Evolutionary conservation across 2,888 invertebrate species (phyloP).

Genomic region (Cryptus viduatorius): DNA sequence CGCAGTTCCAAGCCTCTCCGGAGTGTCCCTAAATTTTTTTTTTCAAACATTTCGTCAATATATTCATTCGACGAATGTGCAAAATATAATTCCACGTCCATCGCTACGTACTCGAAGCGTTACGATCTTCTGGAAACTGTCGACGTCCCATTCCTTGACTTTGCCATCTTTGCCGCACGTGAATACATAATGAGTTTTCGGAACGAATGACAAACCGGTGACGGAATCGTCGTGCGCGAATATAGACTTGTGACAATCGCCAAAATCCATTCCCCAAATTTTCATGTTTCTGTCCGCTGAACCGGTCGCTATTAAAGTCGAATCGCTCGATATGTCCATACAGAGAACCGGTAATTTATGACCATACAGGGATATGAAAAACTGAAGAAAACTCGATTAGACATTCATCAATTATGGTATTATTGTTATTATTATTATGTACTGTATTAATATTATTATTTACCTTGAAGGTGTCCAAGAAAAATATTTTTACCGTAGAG

Average conservation of each 20-base stretch:
- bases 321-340: slow-evolving; percentile 96
- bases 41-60: neutral
- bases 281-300: slow-evolving; percentile 98
- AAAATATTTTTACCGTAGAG: slow-evolving; percentile 97
- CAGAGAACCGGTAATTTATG: slow-evolving; percentile 97
- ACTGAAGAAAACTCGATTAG: slow-evolving; percentile 86
- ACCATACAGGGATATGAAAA: slow-evolving; percentile 97
- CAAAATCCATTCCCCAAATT: slow-evolving; percentile 99
- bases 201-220: slow-evolving; percentile 94
- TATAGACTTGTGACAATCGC: slow-evolving; percentile 98
- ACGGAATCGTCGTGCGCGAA: slow-evolving; percentile 96
- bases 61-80: neutral
- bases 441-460: neutral
- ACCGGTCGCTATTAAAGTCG: slow-evolving; percentile 95
- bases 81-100: slow-evolving; percentile 7
- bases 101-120: slow-evolving; percentile 90
- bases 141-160: slow-evolving; percentile 99
- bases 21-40: slow-evolving; percentile 90
- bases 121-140: slow-evolving; percentile 95
- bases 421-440: slow-evolving; percentile 30
- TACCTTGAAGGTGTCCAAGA: slow-evolving; percentile 97
- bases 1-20: slow-evolving; percentile 91
- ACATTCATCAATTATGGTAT: slow-evolving; percentile 1
- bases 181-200: slow-evolving; percentile 96
- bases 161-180: slow-evolving; percentile 97